Base-by-base conservation (phyloP, 2,797 vertebrate species). In the Acrossocheilus fasciatus region DNA sequence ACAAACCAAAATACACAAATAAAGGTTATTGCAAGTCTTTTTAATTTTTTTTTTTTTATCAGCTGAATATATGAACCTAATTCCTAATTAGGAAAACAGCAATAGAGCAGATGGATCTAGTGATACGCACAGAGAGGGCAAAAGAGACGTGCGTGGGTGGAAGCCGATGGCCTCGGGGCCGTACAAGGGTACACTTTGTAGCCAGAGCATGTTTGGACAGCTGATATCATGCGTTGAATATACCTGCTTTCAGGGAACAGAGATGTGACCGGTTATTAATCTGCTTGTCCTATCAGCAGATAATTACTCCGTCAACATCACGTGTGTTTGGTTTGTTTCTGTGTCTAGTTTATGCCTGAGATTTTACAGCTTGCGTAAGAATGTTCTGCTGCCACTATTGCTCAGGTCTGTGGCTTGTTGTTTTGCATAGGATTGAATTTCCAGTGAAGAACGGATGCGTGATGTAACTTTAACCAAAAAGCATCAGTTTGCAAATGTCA, bases 201-300 rank as follows among this genome's bases (percentile, higher is more conserved):
- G 88, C 86, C 87, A 68, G 88, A 85, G 69, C 74, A 62, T 94
- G 92, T 94, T 94, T 94, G 93, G 91, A 92, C 91, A 94, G 89
- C 92, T 93, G 93, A 94, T 94, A 92, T 93, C 87, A 90, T 81
- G 92, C 87, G 86, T 36, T 91, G 88, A 92, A 91, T 87, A 85
- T 87, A 91, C 91, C 92, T 93, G 89, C 36, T n/a, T 89, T 87
- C 89, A 89, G 80, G 83, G 88, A 86, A 91, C 83, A 86, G 68
- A n/a, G 54, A 86, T 91, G 89, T 90, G 85, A 80, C 57, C 87
- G 39, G 26, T 73, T 23, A 50, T 89, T 85, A 90, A 90, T 90
- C 86, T 86, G 52, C 87, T 87, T 54, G 54, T 57, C 85, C 86
- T 83, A 54, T 82, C 82, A 86, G 66, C 73, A 84, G 64, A 82